phyloP scores from a whole-genome alignment of 2,113 vertebrate genomes.

The Coptodon rendalli region DNA sequence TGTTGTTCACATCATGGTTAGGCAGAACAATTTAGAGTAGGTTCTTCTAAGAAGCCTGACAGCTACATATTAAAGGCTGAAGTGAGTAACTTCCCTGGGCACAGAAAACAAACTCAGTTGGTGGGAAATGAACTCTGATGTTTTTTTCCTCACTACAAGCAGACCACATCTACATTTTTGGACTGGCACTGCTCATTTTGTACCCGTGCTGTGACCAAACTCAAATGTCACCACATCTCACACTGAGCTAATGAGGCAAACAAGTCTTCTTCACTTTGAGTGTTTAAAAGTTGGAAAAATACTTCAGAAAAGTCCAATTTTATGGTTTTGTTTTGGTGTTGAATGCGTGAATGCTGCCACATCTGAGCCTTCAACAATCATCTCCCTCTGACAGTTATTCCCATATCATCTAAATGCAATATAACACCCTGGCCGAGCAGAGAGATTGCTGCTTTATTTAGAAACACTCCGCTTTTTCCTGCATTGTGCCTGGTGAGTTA shows the following conservation, averaged over 20 bases:
- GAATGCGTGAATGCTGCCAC: neutral
- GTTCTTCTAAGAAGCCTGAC: neutral
- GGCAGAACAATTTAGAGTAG: neutral
- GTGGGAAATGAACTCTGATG: neutral
- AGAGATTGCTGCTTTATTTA: slow-evolving; percentile 13
- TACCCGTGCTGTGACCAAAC: neutral
- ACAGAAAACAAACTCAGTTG: neutral
- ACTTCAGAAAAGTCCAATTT: fast-evolving
- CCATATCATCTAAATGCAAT: neutral
- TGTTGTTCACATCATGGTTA: neutral
- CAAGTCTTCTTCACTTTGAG: neutral
- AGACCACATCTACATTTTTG: neutral
- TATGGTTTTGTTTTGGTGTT: neutral
- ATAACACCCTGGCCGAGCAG: neutral
- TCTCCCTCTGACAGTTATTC: neutral
- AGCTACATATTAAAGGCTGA: neutral
- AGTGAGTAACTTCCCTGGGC: neutral
- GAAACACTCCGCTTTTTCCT: neutral
- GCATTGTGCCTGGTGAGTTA: neutral
- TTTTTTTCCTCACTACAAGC: neutral
- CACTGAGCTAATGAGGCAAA: neutral
- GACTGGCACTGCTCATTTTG: neutral
- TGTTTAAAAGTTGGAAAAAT: neutral
- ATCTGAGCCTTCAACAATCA: neutral
- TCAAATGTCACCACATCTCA: neutral